phyloP scores from a whole-genome alignment of 2,113 vertebrate species.

The Callipepla squamata region DNA sequence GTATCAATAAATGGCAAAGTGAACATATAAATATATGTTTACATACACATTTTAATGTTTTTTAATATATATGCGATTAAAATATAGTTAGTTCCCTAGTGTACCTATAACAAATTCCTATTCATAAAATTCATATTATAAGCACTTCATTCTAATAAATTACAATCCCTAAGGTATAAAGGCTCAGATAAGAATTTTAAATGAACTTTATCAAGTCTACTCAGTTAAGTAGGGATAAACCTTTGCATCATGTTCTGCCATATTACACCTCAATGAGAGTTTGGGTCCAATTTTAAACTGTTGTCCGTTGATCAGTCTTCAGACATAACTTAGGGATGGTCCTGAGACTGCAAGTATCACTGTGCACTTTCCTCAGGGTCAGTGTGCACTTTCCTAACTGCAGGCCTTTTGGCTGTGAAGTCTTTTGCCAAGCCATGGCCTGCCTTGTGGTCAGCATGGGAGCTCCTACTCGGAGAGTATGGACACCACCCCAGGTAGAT shows the following conservation, averaged over 20 bases:
- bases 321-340: neutral
- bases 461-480: neutral
- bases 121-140: neutral
- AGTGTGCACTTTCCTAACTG: fast-evolving
- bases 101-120: neutral
- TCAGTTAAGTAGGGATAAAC: neutral
- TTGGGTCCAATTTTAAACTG: neutral
- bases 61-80: neutral
- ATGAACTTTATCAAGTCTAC: neutral
- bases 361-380: fast-evolving
- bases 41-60: neutral
- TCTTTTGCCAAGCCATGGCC: neutral
- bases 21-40: neutral
- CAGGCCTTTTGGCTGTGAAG: neutral
- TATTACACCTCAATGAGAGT: neutral
- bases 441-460: fast-evolving
- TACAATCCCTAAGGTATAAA: neutral
- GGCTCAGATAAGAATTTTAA: neutral
- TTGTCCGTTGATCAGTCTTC: neutral
- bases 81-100: neutral
- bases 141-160: neutral
- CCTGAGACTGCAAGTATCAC: neutral
- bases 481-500: neutral
- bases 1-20: neutral
- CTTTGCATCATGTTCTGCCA: neutral